phyloP scores from a whole-genome alignment of 2,888 invertebrate genomes.

The Suillia variegata region DNA sequence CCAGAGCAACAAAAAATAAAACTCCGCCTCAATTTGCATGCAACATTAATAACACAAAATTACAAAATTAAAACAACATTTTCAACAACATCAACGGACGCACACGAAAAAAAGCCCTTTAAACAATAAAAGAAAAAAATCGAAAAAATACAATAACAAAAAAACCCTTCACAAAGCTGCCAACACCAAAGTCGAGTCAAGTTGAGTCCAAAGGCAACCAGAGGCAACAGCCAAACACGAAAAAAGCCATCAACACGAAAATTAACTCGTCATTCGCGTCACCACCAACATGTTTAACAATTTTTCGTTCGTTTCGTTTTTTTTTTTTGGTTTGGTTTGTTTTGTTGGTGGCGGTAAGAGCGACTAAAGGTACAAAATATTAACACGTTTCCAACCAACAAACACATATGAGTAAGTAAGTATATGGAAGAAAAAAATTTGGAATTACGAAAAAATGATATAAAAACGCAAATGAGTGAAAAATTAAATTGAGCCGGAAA shows the following conservation, averaged over 20 bases:
- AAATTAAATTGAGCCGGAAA: not conserved
- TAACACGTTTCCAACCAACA: not conserved
- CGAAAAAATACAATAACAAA: too few species aligned
- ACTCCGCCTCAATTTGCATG: too few species aligned
- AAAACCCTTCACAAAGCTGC: not conserved
- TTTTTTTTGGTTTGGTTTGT: not conserved
- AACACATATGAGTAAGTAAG: too few species aligned
- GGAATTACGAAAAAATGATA: not conserved
- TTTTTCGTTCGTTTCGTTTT: not conserved
- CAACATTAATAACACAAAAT: not conserved
- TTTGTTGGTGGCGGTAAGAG: not conserved
- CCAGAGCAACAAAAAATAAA: too few species aligned
- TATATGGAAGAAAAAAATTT: too few species aligned
- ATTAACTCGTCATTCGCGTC: slow-evolving; percentile 7
- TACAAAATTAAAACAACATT: not conserved
- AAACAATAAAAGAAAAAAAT: too few species aligned
- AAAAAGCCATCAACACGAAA: not conserved
- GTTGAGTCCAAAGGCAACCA: not conserved
- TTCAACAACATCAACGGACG: not conserved
- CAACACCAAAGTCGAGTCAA: not conserved
- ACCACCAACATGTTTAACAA: not conserved
- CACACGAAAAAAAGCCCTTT: too few species aligned
- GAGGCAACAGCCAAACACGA: not conserved
- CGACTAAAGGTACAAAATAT: not conserved
- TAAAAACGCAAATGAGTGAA: not conserved